Base-by-base conservation (phyloP, 1,140 invertebrate genomes). In the Pseudomyrmex sp. region DNA sequence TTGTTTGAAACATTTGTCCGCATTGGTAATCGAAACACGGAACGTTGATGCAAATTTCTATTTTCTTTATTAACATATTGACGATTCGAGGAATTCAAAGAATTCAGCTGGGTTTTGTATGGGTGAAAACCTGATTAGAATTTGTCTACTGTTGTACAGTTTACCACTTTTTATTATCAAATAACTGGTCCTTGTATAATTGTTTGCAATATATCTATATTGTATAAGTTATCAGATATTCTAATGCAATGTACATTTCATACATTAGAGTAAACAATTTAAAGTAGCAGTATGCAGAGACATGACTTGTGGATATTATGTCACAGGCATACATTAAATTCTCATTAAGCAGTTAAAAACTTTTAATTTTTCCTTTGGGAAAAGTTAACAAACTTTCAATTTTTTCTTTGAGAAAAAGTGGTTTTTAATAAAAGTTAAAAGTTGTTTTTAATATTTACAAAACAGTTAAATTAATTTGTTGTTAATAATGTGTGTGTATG, bases 21-120 rank as follows among this genome's bases (percentile, higher is more conserved):
- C 0, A 3, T 54, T 74, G 3, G 1, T 1, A 13, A 83, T 46
- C 61, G 48, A 50, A 82, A 50, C 23, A 46, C 8, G 15, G 13
- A 76, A 59, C 15, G n/a, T 62, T 76, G 35, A 2, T n/a, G 52
- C 46, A 9, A 58, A 15, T 76, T n/a, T 9, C 13, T 62, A 44
- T 75, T 56, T 46, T 18, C 15, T 65, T 7, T 13, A 72, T 72
- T 61, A 44, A 65, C 23, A n/a, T 13, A 26, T 72, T 61, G 35
- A 72, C 50, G 52, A 44, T 84, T 35, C 10, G 18, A n/a, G 44
- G 50, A 72, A 72, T 72, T 59, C 44, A 70, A 35, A 35, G 35
- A 35, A 35, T 35, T 35, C 35, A 35, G 35, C 35, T 35, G 35
- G 35, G 7, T 35, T 35, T 35, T 72, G 48, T 48, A 58, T 20